phyloP scores from a whole-genome alignment of 2,113 vertebrate genomes.

The Muntiacus muntjak region DNA sequence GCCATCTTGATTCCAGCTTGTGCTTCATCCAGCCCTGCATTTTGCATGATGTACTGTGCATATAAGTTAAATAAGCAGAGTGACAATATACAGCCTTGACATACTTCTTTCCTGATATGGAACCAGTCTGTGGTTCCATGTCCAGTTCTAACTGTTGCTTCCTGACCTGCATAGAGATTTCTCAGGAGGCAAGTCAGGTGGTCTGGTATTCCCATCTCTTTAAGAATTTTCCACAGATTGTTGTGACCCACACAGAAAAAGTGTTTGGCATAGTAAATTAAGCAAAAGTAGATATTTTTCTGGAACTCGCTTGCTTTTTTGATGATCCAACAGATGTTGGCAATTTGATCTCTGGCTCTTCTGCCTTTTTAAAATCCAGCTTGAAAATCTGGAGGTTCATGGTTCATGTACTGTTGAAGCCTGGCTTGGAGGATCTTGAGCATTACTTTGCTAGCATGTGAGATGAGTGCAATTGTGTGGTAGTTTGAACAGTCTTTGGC shows the following conservation, averaged over 20 bases:
- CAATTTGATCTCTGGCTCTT: not conserved
- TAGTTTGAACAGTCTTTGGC: not conserved
- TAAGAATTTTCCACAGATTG: not conserved
- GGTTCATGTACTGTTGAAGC: not conserved
- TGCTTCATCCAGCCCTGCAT: not conserved
- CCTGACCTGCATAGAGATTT: not conserved
- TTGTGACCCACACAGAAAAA: not conserved
- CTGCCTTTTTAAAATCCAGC: not conserved
- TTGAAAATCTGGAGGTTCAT: not conserved
- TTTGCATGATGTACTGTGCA: not conserved
- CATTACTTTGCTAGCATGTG: rapidly evolving
- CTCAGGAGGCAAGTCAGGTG: not conserved
- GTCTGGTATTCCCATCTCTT: not conserved
- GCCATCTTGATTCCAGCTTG: not conserved
- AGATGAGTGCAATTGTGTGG: not conserved
- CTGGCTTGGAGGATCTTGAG: not conserved
- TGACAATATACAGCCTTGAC: not conserved
- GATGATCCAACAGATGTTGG: not conserved
- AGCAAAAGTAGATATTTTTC: not conserved
- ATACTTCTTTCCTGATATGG: not conserved
- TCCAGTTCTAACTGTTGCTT: not conserved
- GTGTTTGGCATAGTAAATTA: not conserved
- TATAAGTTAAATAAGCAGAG: not conserved
- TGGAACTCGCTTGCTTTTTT: not conserved
- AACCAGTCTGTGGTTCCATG: not conserved